These are phyloP conservation scores for Drosophila insularis DNA, from an alignment of 1,140 invertebrate genomes.

Conservation along the genomic window DNA sequence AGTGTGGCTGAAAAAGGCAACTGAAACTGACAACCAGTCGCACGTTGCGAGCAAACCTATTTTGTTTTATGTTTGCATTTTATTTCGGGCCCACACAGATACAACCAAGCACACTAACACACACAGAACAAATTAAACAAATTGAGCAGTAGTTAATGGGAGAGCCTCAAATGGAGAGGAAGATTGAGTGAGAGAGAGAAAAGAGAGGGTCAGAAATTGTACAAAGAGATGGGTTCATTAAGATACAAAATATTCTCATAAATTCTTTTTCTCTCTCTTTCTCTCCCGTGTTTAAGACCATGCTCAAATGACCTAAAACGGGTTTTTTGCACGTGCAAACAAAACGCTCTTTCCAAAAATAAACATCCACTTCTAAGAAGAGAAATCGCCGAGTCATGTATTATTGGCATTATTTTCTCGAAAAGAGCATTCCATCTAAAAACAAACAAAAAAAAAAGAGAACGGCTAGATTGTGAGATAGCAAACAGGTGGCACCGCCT, in stretches of 20 bases:
- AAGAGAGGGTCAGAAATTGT: background rate
- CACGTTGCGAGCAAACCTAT: conserved; percentile 56
- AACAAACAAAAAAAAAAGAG: background rate
- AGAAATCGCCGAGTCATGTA: background rate
- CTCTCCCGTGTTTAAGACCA: background rate
- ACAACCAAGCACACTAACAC: background rate
- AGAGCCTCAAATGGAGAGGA: conserved; percentile 2
- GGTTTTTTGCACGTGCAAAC: background rate
- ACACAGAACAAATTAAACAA: conserved; percentile 5
- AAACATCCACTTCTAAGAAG: background rate
- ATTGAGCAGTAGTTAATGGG: conserved; percentile 9
- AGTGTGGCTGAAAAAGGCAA: conserved; percentile 48
- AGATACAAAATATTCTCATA: background rate
- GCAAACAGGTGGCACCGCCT: background rate
- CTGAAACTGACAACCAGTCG: conserved; percentile 51
- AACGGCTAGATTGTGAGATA: background rate
- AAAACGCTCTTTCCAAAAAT: background rate
- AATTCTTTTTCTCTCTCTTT: background rate
- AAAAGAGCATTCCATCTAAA: background rate
- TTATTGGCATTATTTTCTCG: background rate
- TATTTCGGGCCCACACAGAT: conserved; percentile 9
- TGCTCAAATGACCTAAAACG: background rate
- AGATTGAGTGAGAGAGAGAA: background rate
- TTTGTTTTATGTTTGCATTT: conserved; percentile 45
- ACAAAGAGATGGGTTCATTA: background rate